Percentiles rank a stretch among this genome's conserved stretches.
phyloP scores from a whole-genome alignment of 2,888 invertebrate genomes.

The Schizotus pectinicornis region DNA sequence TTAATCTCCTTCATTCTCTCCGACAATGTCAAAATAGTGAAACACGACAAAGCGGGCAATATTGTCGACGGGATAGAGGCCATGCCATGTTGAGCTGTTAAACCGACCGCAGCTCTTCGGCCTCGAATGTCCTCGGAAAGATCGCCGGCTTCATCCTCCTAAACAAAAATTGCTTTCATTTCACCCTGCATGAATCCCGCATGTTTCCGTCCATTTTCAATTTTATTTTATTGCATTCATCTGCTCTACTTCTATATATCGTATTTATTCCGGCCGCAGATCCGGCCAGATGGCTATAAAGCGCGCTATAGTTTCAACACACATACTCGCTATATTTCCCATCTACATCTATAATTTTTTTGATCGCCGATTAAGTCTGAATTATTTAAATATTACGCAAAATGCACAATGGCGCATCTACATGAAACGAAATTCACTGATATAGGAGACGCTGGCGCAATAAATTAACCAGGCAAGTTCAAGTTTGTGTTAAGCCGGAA shows the following conservation, averaged over 20 bases:
- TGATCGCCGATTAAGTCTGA: neutral
- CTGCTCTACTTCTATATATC: slow-evolving; percentile 33
- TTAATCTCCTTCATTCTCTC: too few relatives aligned
- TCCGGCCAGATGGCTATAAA: slow-evolving; percentile 20
- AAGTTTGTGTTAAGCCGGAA: too few relatives aligned
- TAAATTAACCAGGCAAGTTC: too few relatives aligned
- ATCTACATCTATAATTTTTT: neutral
- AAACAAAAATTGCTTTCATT: slow-evolving; percentile 32
- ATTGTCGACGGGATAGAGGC: slow-evolving; percentile 18
- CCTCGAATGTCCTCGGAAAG: slow-evolving; percentile 14
- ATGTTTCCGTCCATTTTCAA: slow-evolving; percentile 32
- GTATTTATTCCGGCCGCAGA: slow-evolving; percentile 18
- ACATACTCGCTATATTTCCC: slow-evolving; percentile 4
- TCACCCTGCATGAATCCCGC: slow-evolving; percentile 18
- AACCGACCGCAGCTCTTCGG: slow-evolving; percentile 28
- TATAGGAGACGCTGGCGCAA: too few relatives aligned
- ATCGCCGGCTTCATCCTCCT: slow-evolving; percentile 18
- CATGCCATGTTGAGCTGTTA: slow-evolving; percentile 25
- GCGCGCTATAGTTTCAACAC: slow-evolving; percentile 10
- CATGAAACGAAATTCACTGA: too few relatives aligned
- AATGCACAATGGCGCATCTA: too few relatives aligned
- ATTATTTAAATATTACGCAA: too few relatives aligned
- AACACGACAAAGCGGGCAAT: slow-evolving; percentile 23
- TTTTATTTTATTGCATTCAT: slow-evolving; percentile 35
- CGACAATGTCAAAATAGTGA: neutral